Conservation (phyloP, 2,888 invertebrate genomes). For the Hesperia comma region DNA sequence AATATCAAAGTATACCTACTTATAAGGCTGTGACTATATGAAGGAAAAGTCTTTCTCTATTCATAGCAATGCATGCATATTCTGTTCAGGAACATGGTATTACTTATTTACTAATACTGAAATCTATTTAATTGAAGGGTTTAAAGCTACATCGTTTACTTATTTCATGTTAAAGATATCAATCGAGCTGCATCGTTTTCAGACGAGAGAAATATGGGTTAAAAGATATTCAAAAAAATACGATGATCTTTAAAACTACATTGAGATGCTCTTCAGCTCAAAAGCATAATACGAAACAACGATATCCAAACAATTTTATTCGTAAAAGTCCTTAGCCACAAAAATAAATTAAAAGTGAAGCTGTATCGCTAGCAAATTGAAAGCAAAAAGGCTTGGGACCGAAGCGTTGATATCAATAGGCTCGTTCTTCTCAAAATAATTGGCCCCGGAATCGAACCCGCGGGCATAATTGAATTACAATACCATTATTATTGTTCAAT, state of each 20-base stretch:
- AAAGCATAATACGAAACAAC: background rate
- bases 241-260: background rate
- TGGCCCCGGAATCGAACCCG: conserved; percentile 35
- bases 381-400: conserved; percentile 22
- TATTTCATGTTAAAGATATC: too few species aligned
- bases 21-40: too few species aligned
- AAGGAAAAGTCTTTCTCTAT: too few species aligned
- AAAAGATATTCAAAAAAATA: too few species aligned
- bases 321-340: background rate
- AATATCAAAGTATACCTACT: too few species aligned
- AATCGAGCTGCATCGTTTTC: too few species aligned
- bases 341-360: conserved; percentile 7
- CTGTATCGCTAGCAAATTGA: conserved; percentile 7
- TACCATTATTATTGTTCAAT: conserved; percentile 39
- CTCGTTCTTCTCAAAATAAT: conserved; percentile 27
- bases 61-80: too few species aligned
- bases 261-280: background rate
- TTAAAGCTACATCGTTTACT: too few species aligned
- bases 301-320: background rate
- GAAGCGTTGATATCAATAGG: conserved; percentile 28
- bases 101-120: too few species aligned
- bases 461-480: conserved; percentile 41
- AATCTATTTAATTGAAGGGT: too few species aligned
- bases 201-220: too few species aligned
- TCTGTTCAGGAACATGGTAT: too few species aligned